These are phyloP conservation scores for Rhinopithecus roxellana DNA, from an alignment of 2,113 vertebrate genomes.

Conservation along the genomic window DNA sequence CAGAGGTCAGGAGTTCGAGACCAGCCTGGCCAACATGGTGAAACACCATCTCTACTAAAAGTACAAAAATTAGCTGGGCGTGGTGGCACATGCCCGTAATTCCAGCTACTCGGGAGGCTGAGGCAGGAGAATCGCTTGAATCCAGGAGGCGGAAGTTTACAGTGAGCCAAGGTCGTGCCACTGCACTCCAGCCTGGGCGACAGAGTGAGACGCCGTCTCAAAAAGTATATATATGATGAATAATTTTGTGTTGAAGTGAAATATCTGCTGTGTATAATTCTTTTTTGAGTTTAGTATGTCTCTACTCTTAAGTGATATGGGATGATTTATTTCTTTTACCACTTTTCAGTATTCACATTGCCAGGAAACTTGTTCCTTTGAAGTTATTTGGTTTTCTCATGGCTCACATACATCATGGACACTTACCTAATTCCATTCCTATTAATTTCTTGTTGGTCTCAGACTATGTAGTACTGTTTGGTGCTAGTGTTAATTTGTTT, in stretches of 20 bases:
- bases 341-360: not conserved
- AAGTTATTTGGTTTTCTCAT: not conserved
- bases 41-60: no score
- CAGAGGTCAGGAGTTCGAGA: no score
- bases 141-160: no score
- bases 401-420: not conserved
- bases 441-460: not conserved
- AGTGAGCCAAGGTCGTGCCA: no score
- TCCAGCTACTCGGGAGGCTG: no score
- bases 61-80: no score
- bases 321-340: not conserved
- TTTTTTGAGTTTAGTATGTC: not conserved
- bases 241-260: not conserved
- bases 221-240: not conserved
- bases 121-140: no score
- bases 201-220: no score
- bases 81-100: no score
- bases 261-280: not conserved
- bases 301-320: not conserved
- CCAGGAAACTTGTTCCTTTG: not conserved
- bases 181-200: no score
- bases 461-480: not conserved
- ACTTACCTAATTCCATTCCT: not conserved
- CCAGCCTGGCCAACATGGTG: no score
- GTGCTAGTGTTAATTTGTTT: not conserved